These are phyloP conservation scores for Zhuqinia jingwanae DNA, from an alignment of 2,888 invertebrate species.

Conservation along the genomic window DNA sequence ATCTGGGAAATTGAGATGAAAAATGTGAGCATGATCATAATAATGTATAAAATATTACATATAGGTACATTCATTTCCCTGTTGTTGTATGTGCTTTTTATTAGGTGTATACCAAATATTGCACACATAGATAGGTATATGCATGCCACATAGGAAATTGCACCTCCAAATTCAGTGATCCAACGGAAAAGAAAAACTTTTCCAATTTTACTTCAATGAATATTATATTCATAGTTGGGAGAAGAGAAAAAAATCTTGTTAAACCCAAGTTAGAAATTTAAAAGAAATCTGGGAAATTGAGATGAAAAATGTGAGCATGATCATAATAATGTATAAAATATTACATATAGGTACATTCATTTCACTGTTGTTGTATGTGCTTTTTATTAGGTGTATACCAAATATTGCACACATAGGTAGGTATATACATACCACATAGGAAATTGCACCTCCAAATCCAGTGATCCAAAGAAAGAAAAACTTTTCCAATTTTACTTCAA, in stretches of 20 bases:
- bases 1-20: constrained; percentile 41
- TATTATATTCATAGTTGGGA: constrained; percentile 61
- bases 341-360: too few relatives aligned
- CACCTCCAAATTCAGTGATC: too few relatives aligned
- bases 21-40: constrained; percentile 42
- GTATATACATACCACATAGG: too few relatives aligned
- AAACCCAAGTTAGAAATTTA: not conserved
- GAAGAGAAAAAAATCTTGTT: not conserved
- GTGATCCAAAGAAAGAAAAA: constrained; percentile 24
- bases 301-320: constrained; percentile 49
- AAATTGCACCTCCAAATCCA: too few relatives aligned
- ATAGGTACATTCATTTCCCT: too few relatives aligned
- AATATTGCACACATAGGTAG: too few relatives aligned
- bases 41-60: not conserved
- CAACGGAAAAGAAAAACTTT: constrained; percentile 45
- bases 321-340: constrained; percentile 13
- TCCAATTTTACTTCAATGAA: constrained; percentile 60
- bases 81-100: too few relatives aligned
- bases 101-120: too few relatives aligned
- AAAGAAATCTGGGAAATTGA: constrained; percentile 41
- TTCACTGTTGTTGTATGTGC: too few relatives aligned
- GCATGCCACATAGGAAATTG: too few relatives aligned
- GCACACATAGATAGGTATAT: too few relatives aligned
- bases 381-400: too few relatives aligned
- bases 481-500: constrained; percentile 57